Evolutionary conservation across 1,140 invertebrate genomes (phyloP).

Genomic region (Tetramorium simillimum): DNA sequence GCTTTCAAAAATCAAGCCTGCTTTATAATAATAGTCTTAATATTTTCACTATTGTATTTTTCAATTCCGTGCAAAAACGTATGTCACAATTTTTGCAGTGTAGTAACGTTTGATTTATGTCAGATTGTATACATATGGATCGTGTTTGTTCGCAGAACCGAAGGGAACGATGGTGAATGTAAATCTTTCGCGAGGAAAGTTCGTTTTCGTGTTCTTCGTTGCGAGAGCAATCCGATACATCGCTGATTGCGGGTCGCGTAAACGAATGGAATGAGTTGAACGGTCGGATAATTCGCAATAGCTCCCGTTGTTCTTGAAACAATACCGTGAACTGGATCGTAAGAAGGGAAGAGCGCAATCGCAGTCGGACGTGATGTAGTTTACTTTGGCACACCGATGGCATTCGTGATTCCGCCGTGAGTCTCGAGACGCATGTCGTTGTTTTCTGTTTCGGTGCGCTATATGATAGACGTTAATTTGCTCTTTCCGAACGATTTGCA

Average conservation of each 20-base stretch:
- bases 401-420: slow-evolving; percentile 23
- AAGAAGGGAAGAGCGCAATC: slow-evolving; percentile 45
- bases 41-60: slow-evolving; percentile 12
- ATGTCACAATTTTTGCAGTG: not conserved
- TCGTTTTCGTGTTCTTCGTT: not conserved
- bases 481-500: not conserved
- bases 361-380: slow-evolving; percentile 46
- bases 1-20: not conserved
- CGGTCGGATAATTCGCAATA: slow-evolving; percentile 47
- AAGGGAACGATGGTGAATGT: not conserved
- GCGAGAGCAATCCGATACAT: slow-evolving; percentile 32
- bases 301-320: slow-evolving; percentile 39
- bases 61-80: not conserved
- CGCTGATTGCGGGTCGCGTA: slow-evolving; percentile 41
- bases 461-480: slow-evolving; percentile 16
- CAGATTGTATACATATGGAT: not conserved
- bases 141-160: not conserved
- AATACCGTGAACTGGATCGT: slow-evolving; percentile 37
- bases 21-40: not conserved
- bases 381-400: slow-evolving; percentile 24
- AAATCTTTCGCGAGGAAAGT: not conserved
- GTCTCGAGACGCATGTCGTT: slow-evolving; percentile 1
- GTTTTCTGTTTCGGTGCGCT: not conserved
- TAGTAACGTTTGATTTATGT: not conserved
- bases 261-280: slow-evolving; percentile 40